Conservation (phyloP, 64 coral and sea anemone species). For the Montipora cactus region DNA sequence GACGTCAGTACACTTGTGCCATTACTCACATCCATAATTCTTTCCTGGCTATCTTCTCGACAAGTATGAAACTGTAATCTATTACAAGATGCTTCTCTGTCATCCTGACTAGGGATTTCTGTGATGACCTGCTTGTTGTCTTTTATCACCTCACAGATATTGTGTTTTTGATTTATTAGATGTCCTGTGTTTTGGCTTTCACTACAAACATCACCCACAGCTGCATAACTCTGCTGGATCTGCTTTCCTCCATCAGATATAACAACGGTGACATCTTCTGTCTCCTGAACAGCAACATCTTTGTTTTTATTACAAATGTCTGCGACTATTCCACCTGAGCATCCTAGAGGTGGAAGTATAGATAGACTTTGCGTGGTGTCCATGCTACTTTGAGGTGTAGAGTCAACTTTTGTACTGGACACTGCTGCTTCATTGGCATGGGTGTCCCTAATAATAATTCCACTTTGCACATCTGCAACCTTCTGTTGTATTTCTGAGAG, state of each 20-base stretch:
- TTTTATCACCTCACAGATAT: neutral
- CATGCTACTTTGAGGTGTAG: neutral
- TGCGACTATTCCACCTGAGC: neutral
- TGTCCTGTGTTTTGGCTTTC: neutral
- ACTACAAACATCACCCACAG: neutral
- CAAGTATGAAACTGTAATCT: neutral
- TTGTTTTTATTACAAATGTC: neutral
- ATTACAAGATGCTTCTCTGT: neutral
- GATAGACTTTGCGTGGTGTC: slow-evolving; percentile 38
- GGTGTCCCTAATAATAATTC: too few relatives aligned
- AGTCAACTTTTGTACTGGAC: slow-evolving; percentile 20
- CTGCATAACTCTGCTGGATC: neutral
- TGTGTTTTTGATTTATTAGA: neutral
- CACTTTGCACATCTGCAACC: neutral
- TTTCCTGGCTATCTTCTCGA: neutral
- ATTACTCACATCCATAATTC: neutral
- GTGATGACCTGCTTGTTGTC: neutral
- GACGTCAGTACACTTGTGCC: neutral
- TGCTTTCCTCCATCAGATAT: neutral
- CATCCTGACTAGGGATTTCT: neutral
- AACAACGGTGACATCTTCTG: neutral
- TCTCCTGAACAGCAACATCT: neutral
- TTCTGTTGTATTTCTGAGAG: neutral
- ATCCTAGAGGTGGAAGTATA: neutral
- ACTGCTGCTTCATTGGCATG: neutral